A percentile compares a stretch with the other conserved stretches of the same genome.
phyloP scores from a whole-genome alignment of 2,797 vertebrate species.

The Falco cherrug region DNA sequence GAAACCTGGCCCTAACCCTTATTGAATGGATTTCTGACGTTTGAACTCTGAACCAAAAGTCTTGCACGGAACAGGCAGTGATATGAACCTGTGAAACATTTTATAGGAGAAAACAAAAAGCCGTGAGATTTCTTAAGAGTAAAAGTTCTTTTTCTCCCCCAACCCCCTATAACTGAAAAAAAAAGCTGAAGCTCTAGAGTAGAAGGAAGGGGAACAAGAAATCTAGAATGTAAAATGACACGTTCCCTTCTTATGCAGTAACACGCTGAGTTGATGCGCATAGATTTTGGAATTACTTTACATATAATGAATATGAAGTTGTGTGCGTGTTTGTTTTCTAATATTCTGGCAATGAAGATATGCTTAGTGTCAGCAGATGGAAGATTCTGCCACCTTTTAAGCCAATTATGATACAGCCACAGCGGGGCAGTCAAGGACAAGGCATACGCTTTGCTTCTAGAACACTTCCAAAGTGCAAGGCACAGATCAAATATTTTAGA shows the following conservation, averaged over 20 bases:
- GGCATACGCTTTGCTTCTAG: constrained; percentile 6
- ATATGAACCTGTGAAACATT: neutral
- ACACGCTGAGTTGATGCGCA: neutral
- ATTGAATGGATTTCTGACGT: neutral
- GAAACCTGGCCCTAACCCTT: neutral
- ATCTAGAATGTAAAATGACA: neutral
- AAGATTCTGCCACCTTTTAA: neutral
- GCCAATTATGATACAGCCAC: constrained; percentile 38
- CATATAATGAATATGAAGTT: neutral
- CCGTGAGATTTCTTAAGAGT: neutral
- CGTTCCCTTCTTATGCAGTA: neutral
- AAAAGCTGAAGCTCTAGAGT: neutral
- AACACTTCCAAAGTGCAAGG: neutral
- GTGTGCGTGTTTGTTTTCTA: neutral
- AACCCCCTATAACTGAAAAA: neutral
- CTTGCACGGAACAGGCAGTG: fast-evolving
- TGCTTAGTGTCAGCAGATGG: neutral
- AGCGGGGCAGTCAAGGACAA: constrained; percentile 57
- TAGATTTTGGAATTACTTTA: neutral
- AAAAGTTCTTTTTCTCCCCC: fast-evolving
- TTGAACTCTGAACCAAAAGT: neutral
- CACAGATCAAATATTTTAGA: constrained; percentile 49
- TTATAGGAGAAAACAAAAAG: neutral
- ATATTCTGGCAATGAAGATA: neutral
- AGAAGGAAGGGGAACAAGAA: neutral